Percentiles rank a stretch among this genome's conserved stretches.
Evolutionary conservation across 2,113 vertebrate genomes (phyloP).

Genomic region (Gulo gulo): DNA sequence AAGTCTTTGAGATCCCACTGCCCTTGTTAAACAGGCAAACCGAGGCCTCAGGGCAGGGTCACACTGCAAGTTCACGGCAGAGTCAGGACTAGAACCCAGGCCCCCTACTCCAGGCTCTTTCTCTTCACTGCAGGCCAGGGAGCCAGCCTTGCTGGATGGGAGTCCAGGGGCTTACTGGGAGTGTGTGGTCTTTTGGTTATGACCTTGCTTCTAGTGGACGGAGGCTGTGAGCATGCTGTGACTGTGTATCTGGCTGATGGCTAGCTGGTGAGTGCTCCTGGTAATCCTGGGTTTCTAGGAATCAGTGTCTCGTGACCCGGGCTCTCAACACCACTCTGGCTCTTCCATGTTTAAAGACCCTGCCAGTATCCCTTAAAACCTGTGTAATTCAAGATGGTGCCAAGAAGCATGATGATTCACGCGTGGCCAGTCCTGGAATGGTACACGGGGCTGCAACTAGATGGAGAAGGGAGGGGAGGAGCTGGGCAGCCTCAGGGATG

Average conservation of each 20-base stretch:
- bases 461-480: background rate
- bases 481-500: background rate
- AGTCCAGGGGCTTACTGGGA: background rate
- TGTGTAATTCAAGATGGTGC: background rate
- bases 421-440: background rate
- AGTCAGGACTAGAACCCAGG: slow-evolving; percentile 24
- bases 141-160: background rate
- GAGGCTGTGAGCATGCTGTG: background rate
- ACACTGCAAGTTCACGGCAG: slow-evolving; percentile 63
- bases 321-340: background rate
- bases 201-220: background rate
- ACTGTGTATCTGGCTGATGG: rapidly evolving
- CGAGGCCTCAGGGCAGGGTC: slow-evolving; percentile 49
- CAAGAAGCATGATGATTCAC: background rate
- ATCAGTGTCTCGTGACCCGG: background rate
- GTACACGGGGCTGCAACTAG: background rate
- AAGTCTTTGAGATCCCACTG: background rate
- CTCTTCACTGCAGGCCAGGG: background rate
- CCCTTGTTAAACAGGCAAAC: slow-evolving; percentile 15
- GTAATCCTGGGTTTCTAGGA: background rate
- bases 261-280: background rate
- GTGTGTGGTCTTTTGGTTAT: background rate
- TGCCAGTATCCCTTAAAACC: background rate
- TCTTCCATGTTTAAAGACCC: background rate
- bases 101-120: background rate